These are phyloP conservation scores for Tinamus guttatus DNA, from an alignment of 2,113 vertebrate species.

Conservation along the genomic window DNA sequence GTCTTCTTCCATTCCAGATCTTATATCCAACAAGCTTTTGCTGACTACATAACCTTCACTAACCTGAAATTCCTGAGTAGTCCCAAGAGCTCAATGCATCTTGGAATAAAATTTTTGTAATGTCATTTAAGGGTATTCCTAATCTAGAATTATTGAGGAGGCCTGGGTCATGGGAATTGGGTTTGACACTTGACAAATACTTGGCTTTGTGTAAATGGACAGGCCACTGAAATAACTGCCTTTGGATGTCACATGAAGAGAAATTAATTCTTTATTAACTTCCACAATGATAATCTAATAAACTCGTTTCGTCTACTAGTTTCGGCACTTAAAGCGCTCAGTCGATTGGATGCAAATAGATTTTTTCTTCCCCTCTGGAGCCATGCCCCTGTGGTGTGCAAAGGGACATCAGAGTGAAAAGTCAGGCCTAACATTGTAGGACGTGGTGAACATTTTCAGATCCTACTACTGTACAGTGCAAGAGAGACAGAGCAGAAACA, in stretches of 20 bases:
- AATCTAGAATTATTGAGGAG: constrained; percentile 93
- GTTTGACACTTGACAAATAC: constrained; percentile 97
- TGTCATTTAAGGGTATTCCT: constrained; percentile 94
- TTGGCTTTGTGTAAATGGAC: constrained; percentile 96
- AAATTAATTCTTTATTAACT: constrained; percentile 98
- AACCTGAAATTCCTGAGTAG: constrained; percentile 86
- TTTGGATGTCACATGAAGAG: constrained; percentile 88
- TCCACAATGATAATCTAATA: constrained; percentile 90
- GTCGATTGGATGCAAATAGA: constrained; percentile 79
- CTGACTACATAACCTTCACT: constrained; percentile 82
- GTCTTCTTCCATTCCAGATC: constrained; percentile 28
- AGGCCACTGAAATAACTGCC: constrained; percentile 87
- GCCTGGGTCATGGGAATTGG: constrained; percentile 85
- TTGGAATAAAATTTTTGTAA: constrained; percentile 98
- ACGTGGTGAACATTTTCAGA: background rate
- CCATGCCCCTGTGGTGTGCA: constrained; percentile 69
- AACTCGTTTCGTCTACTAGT: constrained; percentile 85
- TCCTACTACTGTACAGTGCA: background rate
- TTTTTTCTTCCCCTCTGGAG: constrained; percentile 77
- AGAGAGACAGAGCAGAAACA: background rate
- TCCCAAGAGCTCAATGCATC: constrained; percentile 89
- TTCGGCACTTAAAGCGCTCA: constrained; percentile 81
- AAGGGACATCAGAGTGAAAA: constrained; percentile 73
- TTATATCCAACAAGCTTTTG: constrained; percentile 75
- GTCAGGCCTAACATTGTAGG: background rate